Conservation (phyloP, 2,797 vertebrate genomes). For the Siniperca undulata region DNA sequence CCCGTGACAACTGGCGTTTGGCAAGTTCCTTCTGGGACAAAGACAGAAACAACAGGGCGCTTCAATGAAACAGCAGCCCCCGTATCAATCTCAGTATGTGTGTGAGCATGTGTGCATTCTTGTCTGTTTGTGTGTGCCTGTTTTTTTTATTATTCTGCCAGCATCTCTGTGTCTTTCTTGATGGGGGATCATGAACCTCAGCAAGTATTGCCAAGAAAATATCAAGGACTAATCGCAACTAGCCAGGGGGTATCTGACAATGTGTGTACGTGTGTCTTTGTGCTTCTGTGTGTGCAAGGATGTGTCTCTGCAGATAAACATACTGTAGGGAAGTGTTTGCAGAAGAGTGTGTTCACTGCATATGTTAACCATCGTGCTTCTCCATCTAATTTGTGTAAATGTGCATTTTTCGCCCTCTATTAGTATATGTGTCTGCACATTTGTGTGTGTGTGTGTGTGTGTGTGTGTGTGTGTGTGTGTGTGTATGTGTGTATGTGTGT, state of each 20-base stretch:
- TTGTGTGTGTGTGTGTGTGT: slow-evolving; percentile 18
- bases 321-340: slow-evolving; percentile 11
- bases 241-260: slow-evolving; percentile 49
- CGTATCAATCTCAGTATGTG: slow-evolving; percentile 52
- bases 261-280: slow-evolving; percentile 29
- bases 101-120: slow-evolving; percentile 31
- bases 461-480: slow-evolving; percentile 27
- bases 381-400: slow-evolving; percentile 39
- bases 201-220: slow-evolving; percentile 53
- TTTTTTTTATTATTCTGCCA: slow-evolving; percentile 28
- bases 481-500: not conserved
- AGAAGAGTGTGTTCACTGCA: slow-evolving; percentile 4
- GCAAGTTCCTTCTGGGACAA: slow-evolving; percentile 72
- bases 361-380: slow-evolving; percentile 11
- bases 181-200: slow-evolving; percentile 53
- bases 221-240: slow-evolving; percentile 58
- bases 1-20: slow-evolving; percentile 76
- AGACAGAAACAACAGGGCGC: slow-evolving; percentile 70
- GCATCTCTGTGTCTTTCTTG: slow-evolving; percentile 49
- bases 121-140: slow-evolving; percentile 38
- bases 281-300: slow-evolving; percentile 21
- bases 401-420: slow-evolving; percentile 29
- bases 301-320: slow-evolving; percentile 38
- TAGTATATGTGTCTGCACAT: slow-evolving; percentile 20
- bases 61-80: slow-evolving; percentile 72